phyloP scores from a whole-genome alignment of 2,113 vertebrate genomes.

The Rafetus swinhoei region DNA sequence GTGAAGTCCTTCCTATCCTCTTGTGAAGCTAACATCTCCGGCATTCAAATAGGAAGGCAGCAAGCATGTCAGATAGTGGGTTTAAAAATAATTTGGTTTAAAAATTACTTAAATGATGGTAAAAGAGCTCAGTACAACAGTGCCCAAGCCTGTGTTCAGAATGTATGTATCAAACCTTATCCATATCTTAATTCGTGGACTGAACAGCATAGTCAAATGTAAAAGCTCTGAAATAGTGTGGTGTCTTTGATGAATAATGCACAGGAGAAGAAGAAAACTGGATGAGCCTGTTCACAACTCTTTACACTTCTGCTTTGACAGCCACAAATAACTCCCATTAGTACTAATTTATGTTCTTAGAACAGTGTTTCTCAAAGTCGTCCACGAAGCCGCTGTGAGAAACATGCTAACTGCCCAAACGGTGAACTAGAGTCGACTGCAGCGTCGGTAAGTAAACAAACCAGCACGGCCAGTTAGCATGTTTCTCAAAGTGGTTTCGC shows the following conservation, averaged over 20 bases:
- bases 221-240: neutral
- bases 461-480: too few species aligned
- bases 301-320: neutral
- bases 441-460: too few species aligned
- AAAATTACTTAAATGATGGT: neutral
- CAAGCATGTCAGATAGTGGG: neutral
- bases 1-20: neutral
- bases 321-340: neutral
- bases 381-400: too few species aligned
- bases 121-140: neutral
- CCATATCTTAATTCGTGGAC: neutral
- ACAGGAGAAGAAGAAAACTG: neutral
- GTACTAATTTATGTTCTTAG: neutral
- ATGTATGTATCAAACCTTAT: neutral
- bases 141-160: neutral
- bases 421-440: too few species aligned
- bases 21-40: neutral
- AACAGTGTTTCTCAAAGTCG: neutral
- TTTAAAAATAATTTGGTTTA: neutral
- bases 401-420: too few species aligned
- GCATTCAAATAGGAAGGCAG: neutral
- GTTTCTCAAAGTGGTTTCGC: too few species aligned
- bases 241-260: constrained; percentile 46
- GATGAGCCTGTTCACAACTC: neutral
- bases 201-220: constrained; percentile 19